Evolutionary conservation across 1,140 invertebrate species (phyloP), one percentile per base, ranked within the genome.

Genomic region (Pygmarrhopalites habei): DNA sequence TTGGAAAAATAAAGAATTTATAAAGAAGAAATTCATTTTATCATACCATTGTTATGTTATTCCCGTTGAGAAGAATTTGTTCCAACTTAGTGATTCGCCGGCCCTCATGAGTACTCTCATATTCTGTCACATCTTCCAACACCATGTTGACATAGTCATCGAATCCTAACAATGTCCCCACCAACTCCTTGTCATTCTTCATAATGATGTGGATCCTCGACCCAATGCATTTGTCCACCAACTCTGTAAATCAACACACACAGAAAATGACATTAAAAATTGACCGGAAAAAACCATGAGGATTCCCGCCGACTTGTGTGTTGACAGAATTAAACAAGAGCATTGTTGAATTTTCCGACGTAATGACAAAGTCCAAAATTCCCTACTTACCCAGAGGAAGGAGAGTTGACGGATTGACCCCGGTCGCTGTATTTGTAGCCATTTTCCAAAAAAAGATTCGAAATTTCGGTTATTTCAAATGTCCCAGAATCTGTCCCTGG

Each of bases 191-290:
- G 73, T 99, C 95, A 76, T 95, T 96, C 79, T 98, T 99, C 95
- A 99, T 98, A 43, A 99, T 96, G 26, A 99, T 98, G 73, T 99
- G 97, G 73, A 99, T 98, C 63, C 92, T 81, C 0, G 95, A 98
- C 21, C 97, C 97, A 75, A 99, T 99, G 77, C 96, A 99, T 82
- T 99, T 99, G 74, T 99, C 97, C n/a, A 99, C 94, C 66, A 99
- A 79, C 80, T 99, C 97, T 90, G 74, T 46, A 74, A 74, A 49
- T 23, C n/a, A n/a, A n/a, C n/a, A n/a, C n/a, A n/a, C n/a, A n/a
- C n/a, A n/a, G n/a, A n/a, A n/a, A n/a, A n/a, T n/a, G n/a, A n/a
- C n/a, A n/a, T n/a, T n/a, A n/a, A n/a, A n/a, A n/a, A n/a, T n/a
- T n/a, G n/a, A n/a, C n/a, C n/a, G n/a, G n/a, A n/a, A n/a, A n/a